Percentiles rank a stretch among this genome's conserved stretches.
Evolutionary conservation across 2,888 invertebrate genomes (phyloP).

Genomic region (Pheosia tremula): DNA sequence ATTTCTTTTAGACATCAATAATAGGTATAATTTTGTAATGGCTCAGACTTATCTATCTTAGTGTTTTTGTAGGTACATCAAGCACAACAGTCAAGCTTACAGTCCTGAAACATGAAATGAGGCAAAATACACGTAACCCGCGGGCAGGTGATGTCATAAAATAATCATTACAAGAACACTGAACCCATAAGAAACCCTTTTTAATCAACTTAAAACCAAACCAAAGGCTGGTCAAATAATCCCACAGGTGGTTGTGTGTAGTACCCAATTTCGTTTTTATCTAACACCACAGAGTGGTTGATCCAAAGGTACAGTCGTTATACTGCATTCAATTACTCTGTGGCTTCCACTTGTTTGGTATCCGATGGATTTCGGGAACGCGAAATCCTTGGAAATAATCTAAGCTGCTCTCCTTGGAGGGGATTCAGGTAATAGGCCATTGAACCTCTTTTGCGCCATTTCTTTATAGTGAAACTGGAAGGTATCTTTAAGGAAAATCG

Average conservation of each 20-base stretch:
- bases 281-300: slow-evolving; percentile 13
- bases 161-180: slow-evolving; percentile 7
- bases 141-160: background rate
- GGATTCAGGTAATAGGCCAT: slow-evolving; percentile 14
- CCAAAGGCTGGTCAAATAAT: slow-evolving; percentile 12
- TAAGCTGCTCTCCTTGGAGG: slow-evolving; percentile 17
- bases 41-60: too few species aligned
- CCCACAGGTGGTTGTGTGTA: slow-evolving; percentile 22
- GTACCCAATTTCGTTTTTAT: slow-evolving; percentile 17
- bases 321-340: slow-evolving; percentile 22
- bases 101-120: too few species aligned
- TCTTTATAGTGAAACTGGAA: slow-evolving; percentile 10
- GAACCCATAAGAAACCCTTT: slow-evolving; percentile 15
- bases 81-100: too few species aligned
- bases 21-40: too few species aligned
- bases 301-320: slow-evolving; percentile 11
- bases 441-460: slow-evolving; percentile 34
- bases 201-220: slow-evolving; percentile 21
- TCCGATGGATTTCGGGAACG: slow-evolving; percentile 26
- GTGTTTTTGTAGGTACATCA: too few species aligned
- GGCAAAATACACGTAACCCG: background rate
- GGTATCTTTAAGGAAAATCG: background rate
- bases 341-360: slow-evolving; percentile 17
- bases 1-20: too few species aligned
- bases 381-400: slow-evolving; percentile 19